phyloP scores from a whole-genome alignment of 2,797 vertebrate genomes.

The Sorex maritimensis region DNA sequence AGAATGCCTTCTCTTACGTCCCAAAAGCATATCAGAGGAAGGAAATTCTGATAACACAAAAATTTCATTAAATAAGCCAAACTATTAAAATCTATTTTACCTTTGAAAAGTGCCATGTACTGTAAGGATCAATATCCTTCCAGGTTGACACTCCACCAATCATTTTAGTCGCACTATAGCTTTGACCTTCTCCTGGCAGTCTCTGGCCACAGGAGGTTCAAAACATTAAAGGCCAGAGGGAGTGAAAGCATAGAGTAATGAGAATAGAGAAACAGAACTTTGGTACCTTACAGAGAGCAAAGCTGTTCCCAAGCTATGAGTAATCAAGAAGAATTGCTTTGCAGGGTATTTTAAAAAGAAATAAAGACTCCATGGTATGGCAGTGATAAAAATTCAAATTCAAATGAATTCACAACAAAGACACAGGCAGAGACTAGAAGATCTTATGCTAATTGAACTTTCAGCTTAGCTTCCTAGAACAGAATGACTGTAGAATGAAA shows the following conservation, averaged over 20 bases:
- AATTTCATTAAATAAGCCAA: constrained; percentile 14
- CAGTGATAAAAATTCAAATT: constrained; percentile 61
- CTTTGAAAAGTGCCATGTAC: neutral
- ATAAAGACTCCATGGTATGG: constrained; percentile 51
- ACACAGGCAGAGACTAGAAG: constrained; percentile 26
- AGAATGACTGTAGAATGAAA: neutral
- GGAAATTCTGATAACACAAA: neutral
- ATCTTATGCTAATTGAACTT: constrained; percentile 18
- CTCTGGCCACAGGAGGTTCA: constrained; percentile 32
- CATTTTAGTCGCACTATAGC: neutral
- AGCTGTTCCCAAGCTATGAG: constrained; percentile 2
- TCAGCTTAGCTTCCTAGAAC: constrained; percentile 24
- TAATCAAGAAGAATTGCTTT: constrained; percentile 60
- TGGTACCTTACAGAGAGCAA: constrained; percentile 14
- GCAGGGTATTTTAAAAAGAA: constrained; percentile 24
- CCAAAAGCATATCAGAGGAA: neutral
- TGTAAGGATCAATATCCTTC: neutral
- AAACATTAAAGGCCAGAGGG: constrained; percentile 36
- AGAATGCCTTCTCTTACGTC: neutral
- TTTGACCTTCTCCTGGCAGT: constrained; percentile 55
- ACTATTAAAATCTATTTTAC: constrained; percentile 37
- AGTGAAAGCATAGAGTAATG: neutral
- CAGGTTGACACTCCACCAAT: neutral
- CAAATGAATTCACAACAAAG: constrained; percentile 39
- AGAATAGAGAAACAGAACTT: neutral